Evolutionary conservation across 2,113 vertebrate species (phyloP), one percentile per base, ranked within the genome.

Genomic region (Sinocyclocheilus anophthalmus): DNA sequence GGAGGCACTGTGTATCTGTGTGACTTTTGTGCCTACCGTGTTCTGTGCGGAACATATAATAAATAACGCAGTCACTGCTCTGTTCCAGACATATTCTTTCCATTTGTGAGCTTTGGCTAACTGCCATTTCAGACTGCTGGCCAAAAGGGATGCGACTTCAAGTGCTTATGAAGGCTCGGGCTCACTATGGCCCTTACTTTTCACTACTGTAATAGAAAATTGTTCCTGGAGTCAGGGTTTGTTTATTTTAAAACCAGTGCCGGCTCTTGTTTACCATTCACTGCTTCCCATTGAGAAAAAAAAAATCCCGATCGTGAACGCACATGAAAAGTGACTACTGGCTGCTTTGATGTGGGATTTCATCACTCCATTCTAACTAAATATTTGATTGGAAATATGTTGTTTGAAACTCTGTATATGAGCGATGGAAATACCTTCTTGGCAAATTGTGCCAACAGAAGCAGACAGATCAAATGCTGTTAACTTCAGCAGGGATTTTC

Each of bases 191-290:
- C 65, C 80, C 78, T 82, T 81, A 87, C 57, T 85, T 87, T 77
- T 86, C 85, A 86, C 88, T 67, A 33, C 67, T 67, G 65, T 89
- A 87, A 86, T 84, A 84, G 26, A 76, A 86, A 88, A 70, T 85
- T 82, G 76, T 77, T 81, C 76, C 20, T 39, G 77, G 81, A 72
- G 57, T 87, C 81, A 53, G 20, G 50, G 63, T 63, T 59, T 48
- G 85, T 76, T 84, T 84, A 84, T 82, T 87, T 86, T 81, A 65
- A 45, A 85, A 75, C 45, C 72, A 22, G 30, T 30, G 26, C 45
- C 13, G 18, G n/a, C 30, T 81, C 61, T 78, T 90, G 72, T 88
- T 89, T 86, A 69, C 45, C 22, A 24, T 85, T 67, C 55, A 1
- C 18, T 2, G 45, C 37, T 78, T 83, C 63, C 24, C 84, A 20